phyloP scores from a whole-genome alignment of 2,113 vertebrate species.

The Alaudala cheleensis region DNA sequence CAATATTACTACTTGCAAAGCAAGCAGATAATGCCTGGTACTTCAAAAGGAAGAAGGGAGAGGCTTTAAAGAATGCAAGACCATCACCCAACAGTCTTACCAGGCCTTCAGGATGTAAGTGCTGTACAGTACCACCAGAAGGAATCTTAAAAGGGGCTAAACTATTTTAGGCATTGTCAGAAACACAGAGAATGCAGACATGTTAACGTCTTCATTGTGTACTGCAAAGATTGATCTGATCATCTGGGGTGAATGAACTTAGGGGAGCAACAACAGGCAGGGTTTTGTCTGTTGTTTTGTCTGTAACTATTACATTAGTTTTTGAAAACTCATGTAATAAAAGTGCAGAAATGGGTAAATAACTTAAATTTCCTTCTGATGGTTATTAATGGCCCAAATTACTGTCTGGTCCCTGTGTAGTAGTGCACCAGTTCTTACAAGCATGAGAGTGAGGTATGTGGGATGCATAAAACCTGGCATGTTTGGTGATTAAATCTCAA shows the following conservation, averaged over 20 bases:
- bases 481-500: neutral
- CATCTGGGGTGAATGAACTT: neutral
- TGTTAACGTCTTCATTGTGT: neutral
- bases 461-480: neutral
- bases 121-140: neutral
- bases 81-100: neutral
- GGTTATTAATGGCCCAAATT: neutral
- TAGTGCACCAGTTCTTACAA: neutral
- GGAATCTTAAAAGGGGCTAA: neutral
- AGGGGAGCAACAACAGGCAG: neutral
- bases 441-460: neutral
- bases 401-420: neutral
- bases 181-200: neutral
- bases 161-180: neutral
- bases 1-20: neutral
- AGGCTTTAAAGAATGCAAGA: neutral
- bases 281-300: neutral
- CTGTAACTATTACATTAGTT: neutral
- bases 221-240: neutral
- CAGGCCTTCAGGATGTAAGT: neutral
- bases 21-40: neutral
- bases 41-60: neutral
- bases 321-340: neutral
- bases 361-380: neutral
- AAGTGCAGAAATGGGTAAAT: neutral